phyloP scores from a whole-genome alignment of 1,140 invertebrate genomes.

The Helicoverpa armigera region DNA sequence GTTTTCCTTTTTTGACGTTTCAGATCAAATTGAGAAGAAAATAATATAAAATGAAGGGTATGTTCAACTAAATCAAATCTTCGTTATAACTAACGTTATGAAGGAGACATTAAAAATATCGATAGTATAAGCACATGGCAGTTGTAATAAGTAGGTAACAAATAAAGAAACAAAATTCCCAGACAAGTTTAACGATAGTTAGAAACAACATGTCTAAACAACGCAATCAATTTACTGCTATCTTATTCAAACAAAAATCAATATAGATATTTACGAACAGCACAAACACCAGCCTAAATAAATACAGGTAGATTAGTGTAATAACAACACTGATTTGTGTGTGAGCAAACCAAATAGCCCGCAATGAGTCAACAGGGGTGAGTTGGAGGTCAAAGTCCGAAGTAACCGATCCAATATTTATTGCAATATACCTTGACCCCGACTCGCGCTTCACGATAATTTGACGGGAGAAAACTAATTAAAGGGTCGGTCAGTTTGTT shows the following conservation, averaged over 20 bases:
- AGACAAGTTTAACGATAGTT: too few species aligned
- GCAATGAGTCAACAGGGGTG: constrained; percentile 50
- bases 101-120: too few species aligned
- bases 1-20: too few species aligned
- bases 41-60: too few species aligned
- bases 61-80: too few species aligned
- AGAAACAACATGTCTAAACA: too few species aligned
- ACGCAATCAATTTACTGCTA: background rate
- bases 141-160: too few species aligned
- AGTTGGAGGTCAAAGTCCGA: constrained; percentile 40
- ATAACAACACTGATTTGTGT: constrained; percentile 17
- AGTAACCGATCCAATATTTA: constrained; percentile 11
- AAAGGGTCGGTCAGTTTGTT: background rate
- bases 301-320: constrained; percentile 28
- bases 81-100: too few species aligned
- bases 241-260: background rate
- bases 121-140: too few species aligned
- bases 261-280: background rate
- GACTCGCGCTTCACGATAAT: constrained; percentile 5
- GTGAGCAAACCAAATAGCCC: constrained; percentile 18
- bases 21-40: too few species aligned
- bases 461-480: constrained; percentile 9
- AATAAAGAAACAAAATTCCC: too few species aligned
- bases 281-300: constrained; percentile 9
- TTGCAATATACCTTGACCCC: constrained; percentile 29